Percentiles rank a stretch among this genome's conserved stretches.
Conservation (phyloP, 2,888 invertebrate genomes). For the Tenthredo scrophulariae region DNA sequence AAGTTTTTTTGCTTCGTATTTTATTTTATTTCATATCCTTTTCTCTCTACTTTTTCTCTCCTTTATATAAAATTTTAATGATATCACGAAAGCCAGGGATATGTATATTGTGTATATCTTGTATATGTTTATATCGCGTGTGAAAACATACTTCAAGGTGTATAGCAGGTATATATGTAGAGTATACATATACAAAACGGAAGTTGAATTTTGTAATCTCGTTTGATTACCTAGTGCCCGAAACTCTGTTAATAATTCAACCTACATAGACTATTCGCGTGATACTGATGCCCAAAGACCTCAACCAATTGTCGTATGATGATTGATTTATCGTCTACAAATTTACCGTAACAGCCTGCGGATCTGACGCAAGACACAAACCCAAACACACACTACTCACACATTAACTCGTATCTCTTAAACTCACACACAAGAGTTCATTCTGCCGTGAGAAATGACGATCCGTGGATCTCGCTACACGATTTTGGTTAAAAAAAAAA, state of each 20-base stretch:
- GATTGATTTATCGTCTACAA: conserved; percentile 38
- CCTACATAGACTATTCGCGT: not conserved
- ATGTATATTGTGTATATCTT: not conserved
- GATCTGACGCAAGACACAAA: not conserved
- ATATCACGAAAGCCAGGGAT: not conserved
- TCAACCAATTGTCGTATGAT: conserved; percentile 17
- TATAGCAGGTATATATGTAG: not conserved
- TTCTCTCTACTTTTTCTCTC: not conserved
- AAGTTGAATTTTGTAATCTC: conserved; percentile 50
- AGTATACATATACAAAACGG: not conserved
- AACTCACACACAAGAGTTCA: not conserved
- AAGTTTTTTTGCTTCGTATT: conserved; percentile 65
- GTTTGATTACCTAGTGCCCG: conserved; percentile 29
- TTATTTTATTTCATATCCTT: not conserved
- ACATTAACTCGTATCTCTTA: not conserved
- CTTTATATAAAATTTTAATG: not conserved
- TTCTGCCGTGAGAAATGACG: not conserved
- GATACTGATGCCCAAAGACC: not conserved
- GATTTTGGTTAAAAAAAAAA: not conserved
- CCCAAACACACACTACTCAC: not conserved
- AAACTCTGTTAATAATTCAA: conserved; percentile 39
- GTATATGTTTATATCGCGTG: conserved; percentile 16
- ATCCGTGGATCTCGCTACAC: not conserved
- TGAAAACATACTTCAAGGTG: not conserved
- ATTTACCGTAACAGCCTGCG: not conserved